Conservation (phyloP, 2,113 vertebrate species). For the Mormyrus lacerda region DNA sequence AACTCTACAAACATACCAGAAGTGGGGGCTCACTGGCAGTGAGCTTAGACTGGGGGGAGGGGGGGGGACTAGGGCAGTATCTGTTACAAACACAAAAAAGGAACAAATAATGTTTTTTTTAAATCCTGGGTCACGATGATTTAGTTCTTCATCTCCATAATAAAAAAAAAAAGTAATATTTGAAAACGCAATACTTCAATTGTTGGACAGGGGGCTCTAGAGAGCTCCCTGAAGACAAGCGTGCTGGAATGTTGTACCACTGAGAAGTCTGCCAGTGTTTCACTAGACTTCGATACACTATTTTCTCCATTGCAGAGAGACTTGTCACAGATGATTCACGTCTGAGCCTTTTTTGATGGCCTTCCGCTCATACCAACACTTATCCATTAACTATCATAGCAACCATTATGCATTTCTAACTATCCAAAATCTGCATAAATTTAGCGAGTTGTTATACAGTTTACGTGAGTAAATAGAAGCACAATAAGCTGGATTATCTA, state of each 20-base stretch:
- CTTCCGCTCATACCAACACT: not conserved
- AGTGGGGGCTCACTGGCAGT: not conserved
- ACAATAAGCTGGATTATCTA: not conserved
- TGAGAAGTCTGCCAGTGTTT: not conserved
- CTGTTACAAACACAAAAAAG: not conserved
- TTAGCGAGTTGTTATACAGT: not conserved
- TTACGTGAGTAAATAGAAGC: not conserved
- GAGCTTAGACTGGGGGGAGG: not conserved
- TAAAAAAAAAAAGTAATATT: not conserved
- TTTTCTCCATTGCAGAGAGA: not conserved
- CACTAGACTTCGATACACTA: not conserved
- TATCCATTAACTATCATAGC: not conserved
- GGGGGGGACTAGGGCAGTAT: not conserved
- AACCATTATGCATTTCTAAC: not conserved
- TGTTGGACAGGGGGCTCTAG: slow-evolving; percentile 5
- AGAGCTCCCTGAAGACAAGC: not conserved
- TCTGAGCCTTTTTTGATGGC: not conserved
- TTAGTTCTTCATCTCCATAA: not conserved
- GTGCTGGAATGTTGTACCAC: not conserved
- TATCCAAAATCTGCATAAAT: not conserved
- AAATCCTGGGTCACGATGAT: not conserved
- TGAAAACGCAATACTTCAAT: not conserved
- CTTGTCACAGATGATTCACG: not conserved
- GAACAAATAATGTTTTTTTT: not conserved
- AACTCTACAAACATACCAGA: not conserved